Evolutionary conservation across 1,140 invertebrate genomes (phyloP).

Genomic region (Euwallacea similis): DNA sequence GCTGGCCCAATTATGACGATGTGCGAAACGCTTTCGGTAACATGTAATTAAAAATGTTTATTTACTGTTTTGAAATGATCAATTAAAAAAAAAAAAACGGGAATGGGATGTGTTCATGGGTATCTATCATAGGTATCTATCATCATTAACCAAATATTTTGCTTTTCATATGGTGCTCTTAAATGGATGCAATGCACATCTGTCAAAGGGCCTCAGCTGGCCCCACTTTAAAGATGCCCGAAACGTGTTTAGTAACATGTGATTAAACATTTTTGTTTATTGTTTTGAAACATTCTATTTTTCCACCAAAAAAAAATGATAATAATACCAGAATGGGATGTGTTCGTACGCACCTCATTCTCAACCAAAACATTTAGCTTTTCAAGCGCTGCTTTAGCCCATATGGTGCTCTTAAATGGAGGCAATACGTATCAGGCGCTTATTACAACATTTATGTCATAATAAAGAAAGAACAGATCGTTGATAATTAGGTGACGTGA

Average conservation of each 20-base stretch:
- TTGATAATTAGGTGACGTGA: not conserved
- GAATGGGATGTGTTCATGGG: not conserved
- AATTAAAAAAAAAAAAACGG: not conserved
- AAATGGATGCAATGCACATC: not conserved
- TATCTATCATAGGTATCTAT: not conserved
- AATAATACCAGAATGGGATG: not conserved
- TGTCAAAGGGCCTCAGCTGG: not conserved
- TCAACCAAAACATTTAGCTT: not conserved
- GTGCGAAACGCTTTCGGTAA: not conserved
- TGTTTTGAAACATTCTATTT: too few relatives aligned
- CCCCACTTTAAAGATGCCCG: not conserved
- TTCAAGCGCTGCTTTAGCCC: not conserved
- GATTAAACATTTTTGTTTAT: not conserved
- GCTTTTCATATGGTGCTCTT: not conserved
- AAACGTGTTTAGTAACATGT: not conserved
- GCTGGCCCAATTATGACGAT: not conserved
- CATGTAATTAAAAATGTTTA: not conserved
- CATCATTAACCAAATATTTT: not conserved
- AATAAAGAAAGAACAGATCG: not conserved
- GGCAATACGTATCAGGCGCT: not conserved
- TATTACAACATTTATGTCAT: not conserved
- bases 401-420: not conserved
- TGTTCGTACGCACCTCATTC: not conserved
- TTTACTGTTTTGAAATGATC: too few relatives aligned
- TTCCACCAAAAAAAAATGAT: too few relatives aligned